Evolutionary conservation across 2,797 vertebrate genomes (phyloP), one percentile per base, ranked within the genome.

Genomic region (Coccyzus lansbergi): DNA sequence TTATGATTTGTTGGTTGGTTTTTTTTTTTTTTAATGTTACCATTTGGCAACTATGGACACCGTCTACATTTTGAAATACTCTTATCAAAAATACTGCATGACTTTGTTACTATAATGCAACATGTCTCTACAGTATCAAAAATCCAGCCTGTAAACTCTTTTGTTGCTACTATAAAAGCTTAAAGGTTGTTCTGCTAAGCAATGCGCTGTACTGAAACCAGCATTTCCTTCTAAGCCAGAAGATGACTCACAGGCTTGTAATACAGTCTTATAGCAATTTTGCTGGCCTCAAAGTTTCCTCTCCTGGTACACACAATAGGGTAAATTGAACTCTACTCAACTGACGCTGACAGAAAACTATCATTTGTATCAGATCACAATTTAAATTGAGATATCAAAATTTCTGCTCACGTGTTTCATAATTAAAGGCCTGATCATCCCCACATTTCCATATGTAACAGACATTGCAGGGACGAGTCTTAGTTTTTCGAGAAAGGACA

Each of bases 221-320:
- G 48, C 40, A 55, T 56, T 87, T 87, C 79, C 59, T 59, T 86
- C 72, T 88, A 83, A 69, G 26, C 65, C 44, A 82, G 48, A 85
- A 60, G 62, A 86, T 87, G 79, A 95, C 88, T 95, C 92, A 93
- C 40, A 72, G 48, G 58, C 67, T 88, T 91, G 59, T 69, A 91
- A 86, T 55, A 63, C 87, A 89, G 26, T 18, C 48, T 60, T 85
- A 90, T 20, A 92, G 79, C 79, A 95, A 88, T 86, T 93, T 77
- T 83, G 56, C 48, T 63, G 87, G 48, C 69, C 58, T 90, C 79
- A 49, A 80, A 81, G 52, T 89, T 90, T 93, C 85, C 26, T 67
- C 74, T 88, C 67, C 70, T 84, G 76, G 51, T 53, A 83, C 42
- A 36, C 67, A 83, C 52, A 86, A 56, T 34, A 89, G 79, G 36